These are phyloP conservation scores for Spea bombifrons DNA, from an alignment of 2,113 vertebrate species.

Conservation along the genomic window DNA sequence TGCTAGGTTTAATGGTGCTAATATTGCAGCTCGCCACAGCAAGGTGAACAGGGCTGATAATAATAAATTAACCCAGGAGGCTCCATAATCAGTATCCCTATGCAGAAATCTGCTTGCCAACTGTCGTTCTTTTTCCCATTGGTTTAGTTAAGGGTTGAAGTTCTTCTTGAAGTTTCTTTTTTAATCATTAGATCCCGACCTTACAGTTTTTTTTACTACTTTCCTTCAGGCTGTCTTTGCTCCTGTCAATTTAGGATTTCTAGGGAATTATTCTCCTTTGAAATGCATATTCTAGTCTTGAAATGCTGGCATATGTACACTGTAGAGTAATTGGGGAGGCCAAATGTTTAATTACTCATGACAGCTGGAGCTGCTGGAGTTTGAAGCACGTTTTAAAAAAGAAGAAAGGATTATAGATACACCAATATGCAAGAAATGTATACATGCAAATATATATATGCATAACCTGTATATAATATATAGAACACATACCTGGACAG, in stretches of 20 bases:
- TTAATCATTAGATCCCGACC: constrained; percentile 88
- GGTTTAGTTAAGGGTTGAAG: constrained; percentile 81
- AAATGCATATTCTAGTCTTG: constrained; percentile 92
- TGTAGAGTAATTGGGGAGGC: constrained; percentile 93
- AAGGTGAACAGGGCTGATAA: constrained; percentile 78
- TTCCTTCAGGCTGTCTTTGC: constrained; percentile 82
- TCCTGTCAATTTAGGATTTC: constrained; percentile 92
- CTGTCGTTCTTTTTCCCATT: constrained; percentile 78
- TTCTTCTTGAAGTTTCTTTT: constrained; percentile 83
- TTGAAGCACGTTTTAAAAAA: constrained; percentile 78
- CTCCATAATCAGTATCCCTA: constrained; percentile 70
- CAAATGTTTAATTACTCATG: constrained; percentile 99
- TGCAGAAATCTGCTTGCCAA: constrained; percentile 76
- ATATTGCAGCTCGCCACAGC: constrained; percentile 64
- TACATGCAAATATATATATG: constrained; percentile 11
- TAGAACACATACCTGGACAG: too few relatives aligned
- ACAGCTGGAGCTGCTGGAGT: constrained; percentile 92
- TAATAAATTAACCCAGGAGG: constrained; percentile 79
- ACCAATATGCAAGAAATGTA: constrained; percentile 47
- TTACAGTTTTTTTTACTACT: constrained; percentile 81
- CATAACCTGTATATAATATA: too few relatives aligned
- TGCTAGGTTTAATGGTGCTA: constrained; percentile 70
- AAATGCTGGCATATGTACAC: constrained; percentile 89
- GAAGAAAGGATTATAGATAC: constrained; percentile 66
- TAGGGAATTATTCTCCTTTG: constrained; percentile 89